A percentile compares a stretch with the other conserved stretches of the same genome.
Evolutionary conservation across 2,797 vertebrate species (phyloP).

Genomic region (Vipera ursinii): DNA sequence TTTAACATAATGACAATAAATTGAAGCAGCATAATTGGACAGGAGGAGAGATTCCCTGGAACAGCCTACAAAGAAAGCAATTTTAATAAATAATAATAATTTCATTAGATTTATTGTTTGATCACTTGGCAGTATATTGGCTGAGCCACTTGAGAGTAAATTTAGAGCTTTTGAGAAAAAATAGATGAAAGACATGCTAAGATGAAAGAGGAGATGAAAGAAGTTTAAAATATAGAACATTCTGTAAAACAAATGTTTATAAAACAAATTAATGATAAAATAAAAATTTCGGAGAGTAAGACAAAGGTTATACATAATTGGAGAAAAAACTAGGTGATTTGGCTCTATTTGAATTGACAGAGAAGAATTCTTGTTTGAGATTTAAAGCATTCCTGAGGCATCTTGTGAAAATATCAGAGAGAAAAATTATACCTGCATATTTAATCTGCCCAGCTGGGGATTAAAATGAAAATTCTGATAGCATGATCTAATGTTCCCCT

Average conservation of each 20-base stretch:
- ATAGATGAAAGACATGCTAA: not conserved
- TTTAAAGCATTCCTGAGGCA: not conserved
- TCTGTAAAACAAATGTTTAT: not conserved
- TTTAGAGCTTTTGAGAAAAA: not conserved
- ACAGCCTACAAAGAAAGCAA: not conserved
- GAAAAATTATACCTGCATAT: not conserved
- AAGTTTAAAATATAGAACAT: not conserved
- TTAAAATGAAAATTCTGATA: not conserved
- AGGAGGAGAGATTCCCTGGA: not conserved
- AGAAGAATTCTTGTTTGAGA: not conserved
- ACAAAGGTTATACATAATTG: not conserved
- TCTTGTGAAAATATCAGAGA: not conserved
- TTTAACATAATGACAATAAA: not conserved
- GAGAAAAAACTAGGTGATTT: not conserved
- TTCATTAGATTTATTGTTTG: not conserved
- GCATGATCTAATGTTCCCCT: not conserved
- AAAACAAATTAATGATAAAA: too few species aligned
- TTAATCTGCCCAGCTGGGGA: not conserved
- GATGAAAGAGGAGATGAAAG: not conserved
- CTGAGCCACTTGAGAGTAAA: not conserved
- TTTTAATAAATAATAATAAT: not conserved
- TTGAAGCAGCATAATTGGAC: not conserved
- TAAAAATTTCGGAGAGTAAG: too few species aligned
- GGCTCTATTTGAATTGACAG: not conserved
- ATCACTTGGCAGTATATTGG: not conserved